These are phyloP conservation scores for Ophthalmolycus amberensis DNA, from an alignment of 2,113 vertebrate species.

Conservation along the genomic window DNA sequence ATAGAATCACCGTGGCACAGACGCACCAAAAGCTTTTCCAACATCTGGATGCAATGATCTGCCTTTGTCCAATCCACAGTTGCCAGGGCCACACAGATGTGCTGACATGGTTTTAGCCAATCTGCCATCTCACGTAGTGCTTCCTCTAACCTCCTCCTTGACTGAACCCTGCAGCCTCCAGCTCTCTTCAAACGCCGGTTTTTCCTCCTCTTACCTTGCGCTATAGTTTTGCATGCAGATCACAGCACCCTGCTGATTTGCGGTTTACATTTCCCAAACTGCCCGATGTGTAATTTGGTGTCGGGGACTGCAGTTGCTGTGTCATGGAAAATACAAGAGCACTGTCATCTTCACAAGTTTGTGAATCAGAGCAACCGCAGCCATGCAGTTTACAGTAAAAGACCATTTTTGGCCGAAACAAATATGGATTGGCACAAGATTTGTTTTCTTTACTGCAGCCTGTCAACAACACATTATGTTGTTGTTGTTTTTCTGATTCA, in stretches of 20 bases:
- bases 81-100: conserved; percentile 76
- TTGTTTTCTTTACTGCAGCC: conserved; percentile 13
- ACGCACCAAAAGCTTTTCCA: conserved; percentile 46
- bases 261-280: conserved; percentile 51
- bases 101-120: conserved; percentile 66
- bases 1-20: conserved; percentile 22
- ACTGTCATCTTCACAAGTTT: conserved; percentile 59
- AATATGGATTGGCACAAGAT: conserved; percentile 22
- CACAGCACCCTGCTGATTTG: conserved; percentile 41
- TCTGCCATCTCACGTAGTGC: conserved; percentile 62
- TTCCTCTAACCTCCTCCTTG: conserved; percentile 45
- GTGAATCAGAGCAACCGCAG: conserved; percentile 63
- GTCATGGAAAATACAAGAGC: conserved; percentile 62
- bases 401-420: neutral
- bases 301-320: conserved; percentile 31
- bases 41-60: conserved; percentile 70
- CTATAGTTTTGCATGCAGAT: conserved; percentile 32
- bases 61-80: conserved; percentile 45
- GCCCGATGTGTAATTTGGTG: conserved; percentile 51
- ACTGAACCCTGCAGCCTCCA: conserved; percentile 34
- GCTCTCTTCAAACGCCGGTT: conserved; percentile 26
- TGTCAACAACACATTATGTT: conserved; percentile 26
- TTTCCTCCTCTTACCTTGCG: conserved; percentile 3
- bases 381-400: conserved; percentile 61
- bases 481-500: neutral